Base-by-base conservation (phyloP, 2,888 invertebrate species). In the Homarus gammarus region DNA sequence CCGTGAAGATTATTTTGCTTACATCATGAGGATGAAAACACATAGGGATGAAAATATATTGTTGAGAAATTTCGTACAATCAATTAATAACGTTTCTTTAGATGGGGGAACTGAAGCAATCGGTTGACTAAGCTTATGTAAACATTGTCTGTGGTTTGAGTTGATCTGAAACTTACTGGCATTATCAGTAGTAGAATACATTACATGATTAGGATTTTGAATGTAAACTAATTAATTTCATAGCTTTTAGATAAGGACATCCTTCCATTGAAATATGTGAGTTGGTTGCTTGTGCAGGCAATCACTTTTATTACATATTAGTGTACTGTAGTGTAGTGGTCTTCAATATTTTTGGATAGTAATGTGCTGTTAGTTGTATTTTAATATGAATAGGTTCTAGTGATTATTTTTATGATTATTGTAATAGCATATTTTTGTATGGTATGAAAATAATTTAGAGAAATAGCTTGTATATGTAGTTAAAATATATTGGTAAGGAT, bases 391-490 rank as follows among this genome's bases (percentile, higher is more conserved):
- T 72, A 73, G 40, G n/a, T 61, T 75, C 33, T 51, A 33, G 51
- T 61, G 27, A 61, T 38, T 79, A 61, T 38, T 79, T 79, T 79
- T 79, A n/a, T 79, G 64, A 64, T 49, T 84, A 70, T 51, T 72
- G 70, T 40, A 84, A 75, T 84, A 70, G 84, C 84, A 75, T 84
- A 84, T 84, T 84, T 84, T 84, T 84, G 84, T 84, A 84, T 61
- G 49, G 84, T 84, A 84, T 61, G 40, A 70, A 75, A 72, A 44
- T 84, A 84, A 84, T 51, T 38, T 84, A 75, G 73, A 75, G 73
- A 27, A 64, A 44, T 33, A 38, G 61, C 84, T 75, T 68, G 61
- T 84, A 56, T 84, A 75, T 70, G 84, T 75, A 84, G 84, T 27
- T 61, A 38, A 56, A 84, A 72, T 84, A 84, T 75, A 75, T 75